phyloP scores from a whole-genome alignment of 1,140 invertebrate genomes.

The Asbolus verrucosus region DNA sequence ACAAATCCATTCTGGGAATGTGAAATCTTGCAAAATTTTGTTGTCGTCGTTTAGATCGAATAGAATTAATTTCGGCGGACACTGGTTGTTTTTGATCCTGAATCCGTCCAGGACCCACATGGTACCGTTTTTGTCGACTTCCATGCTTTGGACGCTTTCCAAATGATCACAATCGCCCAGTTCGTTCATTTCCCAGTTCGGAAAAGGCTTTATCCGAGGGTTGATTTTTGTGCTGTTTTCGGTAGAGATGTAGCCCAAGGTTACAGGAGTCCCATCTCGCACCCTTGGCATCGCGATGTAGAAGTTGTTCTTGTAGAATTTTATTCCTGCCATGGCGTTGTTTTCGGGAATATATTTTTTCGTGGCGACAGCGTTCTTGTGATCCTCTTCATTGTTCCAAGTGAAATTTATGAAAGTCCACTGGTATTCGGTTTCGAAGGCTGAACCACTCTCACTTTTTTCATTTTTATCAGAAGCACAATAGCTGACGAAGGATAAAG shows the following conservation, averaged over 20 bases:
- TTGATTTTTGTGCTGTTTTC: slow-evolving; percentile 53
- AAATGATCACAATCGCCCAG: slow-evolving; percentile 70
- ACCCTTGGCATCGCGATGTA: slow-evolving; percentile 66
- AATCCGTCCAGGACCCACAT: slow-evolving; percentile 80
- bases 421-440: slow-evolving; percentile 52
- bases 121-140: slow-evolving; percentile 74
- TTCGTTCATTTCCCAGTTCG: slow-evolving; percentile 75
- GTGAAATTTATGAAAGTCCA: slow-evolving; percentile 63
- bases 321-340: slow-evolving; percentile 64
- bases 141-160: slow-evolving; percentile 78
- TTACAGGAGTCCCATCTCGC: slow-evolving; percentile 65
- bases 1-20: slow-evolving; percentile 69
- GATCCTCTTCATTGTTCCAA: slow-evolving; percentile 53
- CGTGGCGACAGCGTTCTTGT: slow-evolving; percentile 56
- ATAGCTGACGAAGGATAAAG: no score
- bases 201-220: slow-evolving; percentile 73
- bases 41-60: slow-evolving; percentile 72
- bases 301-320: slow-evolving; percentile 63
- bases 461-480: no score
- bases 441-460: neutral
- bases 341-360: slow-evolving; percentile 64
- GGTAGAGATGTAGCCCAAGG: slow-evolving; percentile 53
- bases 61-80: slow-evolving; percentile 74
- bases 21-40: slow-evolving; percentile 68
- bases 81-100: slow-evolving; percentile 66